phyloP scores from a whole-genome alignment of 1,140 invertebrate genomes.

The Saccostrea echinata region DNA sequence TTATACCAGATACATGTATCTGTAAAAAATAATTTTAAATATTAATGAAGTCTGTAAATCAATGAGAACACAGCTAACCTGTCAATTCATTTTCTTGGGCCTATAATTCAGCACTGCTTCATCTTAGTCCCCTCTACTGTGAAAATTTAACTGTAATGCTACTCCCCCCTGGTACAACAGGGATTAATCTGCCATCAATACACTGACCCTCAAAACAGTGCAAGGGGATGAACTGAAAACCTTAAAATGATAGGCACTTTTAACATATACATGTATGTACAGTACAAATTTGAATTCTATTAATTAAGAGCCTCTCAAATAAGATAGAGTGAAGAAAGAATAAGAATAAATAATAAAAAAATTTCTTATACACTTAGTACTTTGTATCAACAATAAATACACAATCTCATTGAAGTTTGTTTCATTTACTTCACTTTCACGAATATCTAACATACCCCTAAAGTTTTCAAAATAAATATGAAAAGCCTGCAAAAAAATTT shows the following conservation, averaged over 20 bases:
- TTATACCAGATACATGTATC: too few relatives aligned
- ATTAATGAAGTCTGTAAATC: too few relatives aligned
- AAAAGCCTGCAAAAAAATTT: conserved; percentile 79
- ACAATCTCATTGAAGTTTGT: conserved; percentile 84
- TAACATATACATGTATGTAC: too few relatives aligned
- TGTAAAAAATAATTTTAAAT: too few relatives aligned
- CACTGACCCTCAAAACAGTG: conserved; percentile 86
- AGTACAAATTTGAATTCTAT: too few relatives aligned
- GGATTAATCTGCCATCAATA: conserved; percentile 83
- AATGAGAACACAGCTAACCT: conserved; percentile 75
- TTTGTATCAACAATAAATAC: not conserved
- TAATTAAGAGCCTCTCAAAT: too few relatives aligned
- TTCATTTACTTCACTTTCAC: conserved; percentile 83
- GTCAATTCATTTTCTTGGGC: conserved; percentile 85
- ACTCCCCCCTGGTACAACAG: conserved; percentile 84
- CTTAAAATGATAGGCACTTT: too few relatives aligned
- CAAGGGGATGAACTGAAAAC: conserved; percentile 83
- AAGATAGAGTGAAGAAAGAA: too few relatives aligned
- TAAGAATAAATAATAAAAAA: too few relatives aligned
- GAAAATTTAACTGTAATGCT: conserved; percentile 84
- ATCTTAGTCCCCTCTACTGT: conserved; percentile 84
- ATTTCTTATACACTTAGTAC: too few relatives aligned
- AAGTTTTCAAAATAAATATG: conserved; percentile 84
- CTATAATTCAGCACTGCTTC: conserved; percentile 84
- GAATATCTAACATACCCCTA: conserved; percentile 83